Base-by-base conservation (phyloP, 2,888 invertebrate species). In the Stenichneumon culpator region DNA sequence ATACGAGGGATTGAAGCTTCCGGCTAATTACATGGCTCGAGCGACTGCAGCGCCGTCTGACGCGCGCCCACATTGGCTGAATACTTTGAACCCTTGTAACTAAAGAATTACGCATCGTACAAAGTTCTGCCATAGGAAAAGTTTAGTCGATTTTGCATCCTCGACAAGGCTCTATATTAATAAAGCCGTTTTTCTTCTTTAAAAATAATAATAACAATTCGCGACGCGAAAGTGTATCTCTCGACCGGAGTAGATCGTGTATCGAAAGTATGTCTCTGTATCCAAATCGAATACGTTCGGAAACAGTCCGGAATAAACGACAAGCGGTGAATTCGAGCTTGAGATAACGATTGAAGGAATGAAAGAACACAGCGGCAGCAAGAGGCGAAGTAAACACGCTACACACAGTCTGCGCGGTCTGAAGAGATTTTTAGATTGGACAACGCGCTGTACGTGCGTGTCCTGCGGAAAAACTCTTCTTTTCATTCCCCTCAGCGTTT, bases 351-450 rank as follows among this genome's bases (percentile, higher is more conserved):
- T 16, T 1, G 63, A 63, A 52, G 67, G 57, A 70, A 73, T 5
- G 65, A 67, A 67, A 39, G 67, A 77, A 50, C 63, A 52, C 39
- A 19, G 39, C 11, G 9, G 77, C 67, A 67, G 16, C 39, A 52
- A 52, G 47, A 54, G 50, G 36, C 39, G 52, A 73, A 79, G 68
- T 22, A 47, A 82, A 50, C 19, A 68, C 16, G 16, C 44, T n/a
- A 63, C 44, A 47, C 44, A 65, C 65, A 70, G 60, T 68, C 67
- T 67, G 50, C 47, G 57, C 44, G 75, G 44, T 50, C 54, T 60
- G 72, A 70, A 78, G 86, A 87, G 87, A 89, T 89, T 89, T 89
- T 86, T 84, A 87, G 88, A 89, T 89, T 89, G 88, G 86, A 87
- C 86, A 87, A 84, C 87, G 83, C 79, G 73, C 78, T 80, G 86